Evolutionary conservation across 2,113 vertebrate species (phyloP).

Genomic region (Bubo blakistoni): DNA sequence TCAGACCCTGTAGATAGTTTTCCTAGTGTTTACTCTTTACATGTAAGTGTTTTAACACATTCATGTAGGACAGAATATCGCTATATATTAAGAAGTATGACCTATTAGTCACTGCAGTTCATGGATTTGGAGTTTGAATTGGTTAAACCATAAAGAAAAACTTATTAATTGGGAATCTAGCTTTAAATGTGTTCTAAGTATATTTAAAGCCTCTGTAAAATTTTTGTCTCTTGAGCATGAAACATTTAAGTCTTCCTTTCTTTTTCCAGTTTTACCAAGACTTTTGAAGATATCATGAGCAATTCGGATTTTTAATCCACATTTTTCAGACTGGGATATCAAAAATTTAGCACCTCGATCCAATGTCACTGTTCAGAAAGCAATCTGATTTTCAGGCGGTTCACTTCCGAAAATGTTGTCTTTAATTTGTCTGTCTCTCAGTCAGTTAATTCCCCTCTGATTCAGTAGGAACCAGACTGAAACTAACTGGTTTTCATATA

Average conservation of each 20-base stretch:
- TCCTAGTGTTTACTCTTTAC: background rate
- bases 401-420: background rate
- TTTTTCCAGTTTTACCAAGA: background rate
- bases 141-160: background rate
- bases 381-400: background rate
- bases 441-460: background rate
- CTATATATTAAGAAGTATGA: background rate
- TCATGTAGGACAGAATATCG: background rate
- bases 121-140: background rate
- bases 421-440: background rate
- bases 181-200: background rate
- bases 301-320: background rate
- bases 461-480: background rate
- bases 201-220: background rate
- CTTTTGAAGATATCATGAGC: background rate
- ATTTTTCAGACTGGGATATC: background rate
- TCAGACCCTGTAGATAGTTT: background rate
- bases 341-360: background rate
- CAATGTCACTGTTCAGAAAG: background rate
- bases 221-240: background rate
- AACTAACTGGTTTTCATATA: background rate
- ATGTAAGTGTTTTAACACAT: background rate
- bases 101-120: background rate
- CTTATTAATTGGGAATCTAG: background rate
- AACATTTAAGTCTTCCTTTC: background rate